phyloP scores from a whole-genome alignment of 1,140 invertebrate genomes.

The Pararge aegeria region DNA sequence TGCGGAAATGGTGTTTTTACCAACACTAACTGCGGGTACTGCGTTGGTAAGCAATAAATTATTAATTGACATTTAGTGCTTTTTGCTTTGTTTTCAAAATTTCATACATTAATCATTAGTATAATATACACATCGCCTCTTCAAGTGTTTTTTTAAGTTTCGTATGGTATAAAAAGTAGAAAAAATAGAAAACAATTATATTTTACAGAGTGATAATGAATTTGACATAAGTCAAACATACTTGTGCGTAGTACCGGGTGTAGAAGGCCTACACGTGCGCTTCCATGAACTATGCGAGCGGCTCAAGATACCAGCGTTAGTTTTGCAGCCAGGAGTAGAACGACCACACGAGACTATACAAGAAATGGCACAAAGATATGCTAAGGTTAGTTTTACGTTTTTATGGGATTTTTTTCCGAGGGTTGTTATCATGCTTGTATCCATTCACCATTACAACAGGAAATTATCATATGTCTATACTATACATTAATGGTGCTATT shows the following conservation, averaged over 20 bases:
- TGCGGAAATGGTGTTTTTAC: constrained; percentile 44
- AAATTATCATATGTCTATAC: no score
- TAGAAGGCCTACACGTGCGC: constrained; percentile 39
- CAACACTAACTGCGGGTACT: constrained; percentile 36
- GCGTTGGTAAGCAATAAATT: constrained; percentile 36
- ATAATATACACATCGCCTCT: no score
- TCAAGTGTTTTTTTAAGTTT: no score
- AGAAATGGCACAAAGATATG: constrained; percentile 13
- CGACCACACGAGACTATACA: not conserved
- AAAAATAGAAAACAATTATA: constrained; percentile 23
- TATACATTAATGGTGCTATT: no score
- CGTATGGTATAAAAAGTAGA: no score
- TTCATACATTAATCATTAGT: no score
- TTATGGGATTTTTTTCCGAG: no score
- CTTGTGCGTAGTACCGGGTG: constrained; percentile 45
- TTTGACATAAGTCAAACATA: constrained; percentile 34
- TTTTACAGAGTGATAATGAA: constrained; percentile 40
- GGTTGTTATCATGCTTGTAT: no score
- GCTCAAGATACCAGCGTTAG: constrained; percentile 37
- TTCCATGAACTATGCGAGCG: constrained; percentile 42
- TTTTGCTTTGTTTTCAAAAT: no score
- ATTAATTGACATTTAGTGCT: no score
- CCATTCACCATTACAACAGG: no score
- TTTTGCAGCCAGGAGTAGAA: constrained; percentile 33
- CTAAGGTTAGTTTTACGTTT: not conserved